These are phyloP conservation scores for Rhinolophus sinicus DNA, from an alignment of 2,113 vertebrate species.

Conservation along the genomic window DNA sequence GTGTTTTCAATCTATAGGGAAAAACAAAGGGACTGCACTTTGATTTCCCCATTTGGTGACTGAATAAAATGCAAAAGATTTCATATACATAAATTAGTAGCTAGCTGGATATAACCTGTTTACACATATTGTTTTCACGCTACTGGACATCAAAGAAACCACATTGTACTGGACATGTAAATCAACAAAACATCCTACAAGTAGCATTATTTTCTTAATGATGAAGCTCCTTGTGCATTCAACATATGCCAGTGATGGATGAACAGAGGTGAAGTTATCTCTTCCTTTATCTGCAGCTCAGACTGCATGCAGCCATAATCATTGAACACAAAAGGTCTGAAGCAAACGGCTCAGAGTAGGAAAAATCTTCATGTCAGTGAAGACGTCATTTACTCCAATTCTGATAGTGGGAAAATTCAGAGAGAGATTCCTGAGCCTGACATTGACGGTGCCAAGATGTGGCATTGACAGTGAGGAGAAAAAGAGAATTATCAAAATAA, in stretches of 20 bases:
- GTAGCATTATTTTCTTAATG: background rate
- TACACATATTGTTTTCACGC: background rate
- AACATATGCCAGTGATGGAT: background rate
- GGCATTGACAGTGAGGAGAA: background rate
- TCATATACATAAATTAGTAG: background rate
- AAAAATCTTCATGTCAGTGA: background rate
- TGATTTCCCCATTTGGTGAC: background rate
- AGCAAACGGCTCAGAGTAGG: background rate
- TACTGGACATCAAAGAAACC: background rate
- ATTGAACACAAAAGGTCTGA: background rate
- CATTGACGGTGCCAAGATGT: background rate
- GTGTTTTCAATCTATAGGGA: background rate
- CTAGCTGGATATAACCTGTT: background rate
- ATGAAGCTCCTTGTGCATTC: background rate
- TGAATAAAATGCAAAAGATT: background rate
- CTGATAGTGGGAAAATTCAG: background rate
- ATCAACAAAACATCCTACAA: background rate
- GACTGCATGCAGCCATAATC: background rate
- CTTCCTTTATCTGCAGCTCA: background rate
- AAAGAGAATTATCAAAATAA: background rate
- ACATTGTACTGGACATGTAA: background rate
- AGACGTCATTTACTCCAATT: background rate
- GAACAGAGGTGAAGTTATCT: accelerated
- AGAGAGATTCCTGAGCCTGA: background rate
- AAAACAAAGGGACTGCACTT: background rate